Conservation (phyloP, 2,888 invertebrate genomes). For the Drosophila pegasa region DNA sequence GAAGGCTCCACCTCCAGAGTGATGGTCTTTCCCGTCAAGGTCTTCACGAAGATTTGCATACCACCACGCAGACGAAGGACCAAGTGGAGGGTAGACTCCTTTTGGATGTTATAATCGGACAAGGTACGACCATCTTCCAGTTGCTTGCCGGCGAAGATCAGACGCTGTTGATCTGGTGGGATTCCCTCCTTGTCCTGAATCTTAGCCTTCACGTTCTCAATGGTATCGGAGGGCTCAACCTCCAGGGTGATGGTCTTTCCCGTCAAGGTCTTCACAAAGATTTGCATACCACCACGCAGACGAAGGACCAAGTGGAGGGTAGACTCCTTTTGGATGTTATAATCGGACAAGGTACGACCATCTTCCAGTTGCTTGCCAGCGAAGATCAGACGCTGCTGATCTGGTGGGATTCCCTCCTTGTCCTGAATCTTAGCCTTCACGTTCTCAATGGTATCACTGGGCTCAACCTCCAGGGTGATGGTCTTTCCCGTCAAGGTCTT, state of each 20-base stretch:
- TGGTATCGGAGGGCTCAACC: slow-evolving; percentile 71
- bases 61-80: slow-evolving; percentile 52
- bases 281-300: slow-evolving; percentile 91
- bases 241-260: slow-evolving; percentile 50
- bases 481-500: slow-evolving; percentile 52
- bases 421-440: slow-evolving; percentile 76
- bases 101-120: slow-evolving; percentile 79
- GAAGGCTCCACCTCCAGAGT: slow-evolving; percentile 39
- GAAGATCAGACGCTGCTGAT: slow-evolving; percentile 76
- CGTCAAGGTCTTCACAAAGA: slow-evolving; percentile 56
- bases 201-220: slow-evolving; percentile 78
- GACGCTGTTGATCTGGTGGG: slow-evolving; percentile 79
- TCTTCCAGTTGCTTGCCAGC: slow-evolving; percentile 92
- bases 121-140: slow-evolving; percentile 77
- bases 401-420: slow-evolving; percentile 77
- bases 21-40: slow-evolving; percentile 57
- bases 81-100: slow-evolving; percentile 76
- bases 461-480: slow-evolving; percentile 47
- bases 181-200: slow-evolving; percentile 80
- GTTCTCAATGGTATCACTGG: slow-evolving; percentile 56
- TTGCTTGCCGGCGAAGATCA: slow-evolving; percentile 78
- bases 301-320: slow-evolving; percentile 94
- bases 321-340: slow-evolving; percentile 97
- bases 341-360: slow-evolving; percentile 95
- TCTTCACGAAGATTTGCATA: slow-evolving; percentile 61